A percentile compares a stretch with the other conserved stretches of the same genome.
Evolutionary conservation across 2,113 vertebrate genomes (phyloP).

Genomic region (Mastomys natalensis): DNA sequence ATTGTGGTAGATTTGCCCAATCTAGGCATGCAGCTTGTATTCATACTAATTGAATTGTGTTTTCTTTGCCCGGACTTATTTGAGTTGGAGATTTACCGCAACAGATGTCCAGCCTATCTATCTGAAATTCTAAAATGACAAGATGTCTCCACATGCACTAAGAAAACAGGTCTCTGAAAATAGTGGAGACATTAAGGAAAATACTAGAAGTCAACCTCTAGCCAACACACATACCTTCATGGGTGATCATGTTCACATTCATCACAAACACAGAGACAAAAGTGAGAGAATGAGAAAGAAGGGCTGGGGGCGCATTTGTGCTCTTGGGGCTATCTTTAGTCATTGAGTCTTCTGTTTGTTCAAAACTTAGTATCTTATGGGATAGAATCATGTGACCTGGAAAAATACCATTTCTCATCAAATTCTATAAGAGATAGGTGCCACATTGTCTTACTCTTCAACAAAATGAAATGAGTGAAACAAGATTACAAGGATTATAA

Average conservation of each 20-base stretch:
- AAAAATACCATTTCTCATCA: neutral
- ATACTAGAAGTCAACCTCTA: neutral
- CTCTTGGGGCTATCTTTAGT: neutral
- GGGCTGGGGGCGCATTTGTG: accelerated
- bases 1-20: too few relatives aligned
- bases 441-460: neutral
- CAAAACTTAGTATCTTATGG: slow-evolving; percentile 5
- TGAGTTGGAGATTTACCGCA: too few relatives aligned
- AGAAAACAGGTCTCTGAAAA: neutral
- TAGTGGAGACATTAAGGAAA: neutral
- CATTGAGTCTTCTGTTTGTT: neutral
- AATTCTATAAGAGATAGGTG: neutral
- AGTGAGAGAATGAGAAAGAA: neutral
- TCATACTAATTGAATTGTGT: too few relatives aligned
- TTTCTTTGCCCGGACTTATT: too few relatives aligned
- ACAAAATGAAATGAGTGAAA: neutral
- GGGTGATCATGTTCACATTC: neutral
- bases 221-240: neutral
- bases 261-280: neutral
- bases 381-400: neutral
- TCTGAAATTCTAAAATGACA: too few relatives aligned
- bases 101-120: neutral
- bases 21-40: too few relatives aligned
- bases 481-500: slow-evolving; percentile 35
- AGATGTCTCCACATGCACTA: neutral